Percentiles rank a stretch among this genome's conserved stretches.
phyloP scores from a whole-genome alignment of 2,797 vertebrate species.

The Protonibea diacanthus region DNA sequence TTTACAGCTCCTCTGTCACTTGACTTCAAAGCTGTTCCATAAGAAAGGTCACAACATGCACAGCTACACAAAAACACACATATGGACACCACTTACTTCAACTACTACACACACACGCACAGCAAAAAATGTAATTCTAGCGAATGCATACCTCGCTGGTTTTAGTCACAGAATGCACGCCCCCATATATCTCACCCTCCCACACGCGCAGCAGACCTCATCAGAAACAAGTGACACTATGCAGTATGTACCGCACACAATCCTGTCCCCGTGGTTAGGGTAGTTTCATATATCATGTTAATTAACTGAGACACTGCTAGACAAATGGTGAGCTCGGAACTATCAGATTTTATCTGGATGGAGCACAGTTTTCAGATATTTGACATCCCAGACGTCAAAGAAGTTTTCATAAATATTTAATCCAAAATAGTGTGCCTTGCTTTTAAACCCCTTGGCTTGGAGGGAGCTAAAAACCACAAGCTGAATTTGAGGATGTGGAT shows the following conservation, averaged over 20 bases:
- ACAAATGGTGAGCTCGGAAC: conserved; percentile 44
- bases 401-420: conserved; percentile 21
- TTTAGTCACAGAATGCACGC: conserved; percentile 37
- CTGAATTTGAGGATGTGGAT: conserved; percentile 6
- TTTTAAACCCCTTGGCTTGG: conserved; percentile 31
- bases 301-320: conserved; percentile 42
- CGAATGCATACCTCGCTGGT: conserved; percentile 17
- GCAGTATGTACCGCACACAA: conserved; percentile 27
- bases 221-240: conserved; percentile 43
- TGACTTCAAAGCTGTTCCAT: conserved; percentile 59
- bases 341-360: conserved; percentile 34
- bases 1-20: conserved; percentile 62
- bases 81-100: neutral
- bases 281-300: conserved; percentile 54
- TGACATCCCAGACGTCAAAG: conserved; percentile 25
- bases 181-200: conserved; percentile 40
- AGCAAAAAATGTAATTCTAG: conserved; percentile 15
- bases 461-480: conserved; percentile 18
- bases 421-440: conserved; percentile 1
- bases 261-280: conserved; percentile 15
- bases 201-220: conserved; percentile 31
- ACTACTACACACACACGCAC: neutral
- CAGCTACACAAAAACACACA: conserved; percentile 41
- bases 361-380: conserved; percentile 37
- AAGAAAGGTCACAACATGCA: conserved; percentile 64